Evolutionary conservation across 2,797 vertebrate species (phyloP).

Genomic region (Spinus pinus): DNA sequence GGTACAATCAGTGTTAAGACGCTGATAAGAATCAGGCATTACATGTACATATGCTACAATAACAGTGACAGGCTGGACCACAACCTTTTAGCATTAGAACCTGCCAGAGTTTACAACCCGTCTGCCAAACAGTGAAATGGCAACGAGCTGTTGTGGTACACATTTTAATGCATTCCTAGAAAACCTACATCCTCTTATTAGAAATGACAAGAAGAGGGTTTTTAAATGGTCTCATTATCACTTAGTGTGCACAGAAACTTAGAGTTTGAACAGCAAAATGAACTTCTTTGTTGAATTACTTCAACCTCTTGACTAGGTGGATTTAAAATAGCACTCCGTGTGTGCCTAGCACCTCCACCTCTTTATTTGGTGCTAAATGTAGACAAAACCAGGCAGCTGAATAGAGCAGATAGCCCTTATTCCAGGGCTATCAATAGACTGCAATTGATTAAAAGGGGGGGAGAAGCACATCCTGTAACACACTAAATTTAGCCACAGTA

Average conservation of each 20-base stretch:
- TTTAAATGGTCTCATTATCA: constrained; percentile 48
- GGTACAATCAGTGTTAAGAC: background rate
- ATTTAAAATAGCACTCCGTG: background rate
- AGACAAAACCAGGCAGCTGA: background rate
- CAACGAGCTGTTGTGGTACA: background rate
- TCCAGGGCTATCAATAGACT: background rate
- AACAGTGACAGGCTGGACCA: background rate
- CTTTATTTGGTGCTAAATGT: background rate
- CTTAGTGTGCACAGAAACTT: background rate
- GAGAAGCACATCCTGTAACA: background rate
- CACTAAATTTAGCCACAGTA: background rate
- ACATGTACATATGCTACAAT: background rate
- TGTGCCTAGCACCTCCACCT: background rate
- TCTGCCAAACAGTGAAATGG: background rate
- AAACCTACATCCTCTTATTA: background rate
- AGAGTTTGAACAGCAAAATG: background rate
- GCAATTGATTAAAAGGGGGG: background rate
- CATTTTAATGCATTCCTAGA: background rate
- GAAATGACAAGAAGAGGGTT: background rate
- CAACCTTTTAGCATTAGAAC: background rate
- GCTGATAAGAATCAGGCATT: background rate
- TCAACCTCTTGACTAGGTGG: background rate
- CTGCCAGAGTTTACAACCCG: background rate
- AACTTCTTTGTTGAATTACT: constrained; percentile 1
- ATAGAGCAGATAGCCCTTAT: background rate